These are phyloP conservation scores for Drosophila dives DNA, from an alignment of 2,888 invertebrate genomes.

Conservation along the genomic window DNA sequence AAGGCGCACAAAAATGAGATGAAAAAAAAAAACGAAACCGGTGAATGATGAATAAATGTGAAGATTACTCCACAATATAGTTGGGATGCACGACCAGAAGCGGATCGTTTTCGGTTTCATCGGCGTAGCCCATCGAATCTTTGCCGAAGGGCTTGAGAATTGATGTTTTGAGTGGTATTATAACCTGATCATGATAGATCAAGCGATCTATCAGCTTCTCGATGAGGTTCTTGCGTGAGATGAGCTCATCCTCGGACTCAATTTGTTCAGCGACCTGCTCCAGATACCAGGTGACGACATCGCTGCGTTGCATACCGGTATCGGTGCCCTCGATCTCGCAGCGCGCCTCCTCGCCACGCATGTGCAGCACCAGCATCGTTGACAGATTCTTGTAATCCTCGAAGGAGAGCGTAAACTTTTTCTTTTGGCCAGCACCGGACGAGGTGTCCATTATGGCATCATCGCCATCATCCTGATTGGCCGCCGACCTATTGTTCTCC, in stretches of 20 bases:
- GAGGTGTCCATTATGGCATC: constrained; percentile 41
- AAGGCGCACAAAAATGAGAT: constrained; percentile 36
- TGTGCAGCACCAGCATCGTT: constrained; percentile 95
- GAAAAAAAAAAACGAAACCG: not conserved
- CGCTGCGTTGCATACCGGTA: constrained; percentile 90
- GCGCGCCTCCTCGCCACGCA: constrained; percentile 93
- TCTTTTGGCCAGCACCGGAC: constrained; percentile 86
- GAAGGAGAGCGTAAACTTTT: constrained; percentile 93
- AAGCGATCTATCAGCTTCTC: constrained; percentile 97
- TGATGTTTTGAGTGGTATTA: constrained; percentile 83
- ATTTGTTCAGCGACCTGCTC: constrained; percentile 94
- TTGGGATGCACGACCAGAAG: constrained; percentile 98
- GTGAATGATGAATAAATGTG: not conserved
- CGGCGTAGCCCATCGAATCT: constrained; percentile 33
- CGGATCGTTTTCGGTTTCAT: constrained; percentile 86
- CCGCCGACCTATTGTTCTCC: constrained; percentile 82
- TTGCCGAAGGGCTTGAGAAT: constrained; percentile 68
- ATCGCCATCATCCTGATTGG: constrained; percentile 50
- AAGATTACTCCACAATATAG: constrained; percentile 90
- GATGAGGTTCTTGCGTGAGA: constrained; percentile 94
- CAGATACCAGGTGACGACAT: constrained; percentile 97
- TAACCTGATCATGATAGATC: constrained; percentile 88
- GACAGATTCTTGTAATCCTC: constrained; percentile 97
- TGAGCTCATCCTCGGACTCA: constrained; percentile 95
- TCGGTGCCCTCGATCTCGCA: constrained; percentile 88